Conservation (phyloP, 92 coral and sea anemone species). For the Phymanthus crucifer region DNA sequence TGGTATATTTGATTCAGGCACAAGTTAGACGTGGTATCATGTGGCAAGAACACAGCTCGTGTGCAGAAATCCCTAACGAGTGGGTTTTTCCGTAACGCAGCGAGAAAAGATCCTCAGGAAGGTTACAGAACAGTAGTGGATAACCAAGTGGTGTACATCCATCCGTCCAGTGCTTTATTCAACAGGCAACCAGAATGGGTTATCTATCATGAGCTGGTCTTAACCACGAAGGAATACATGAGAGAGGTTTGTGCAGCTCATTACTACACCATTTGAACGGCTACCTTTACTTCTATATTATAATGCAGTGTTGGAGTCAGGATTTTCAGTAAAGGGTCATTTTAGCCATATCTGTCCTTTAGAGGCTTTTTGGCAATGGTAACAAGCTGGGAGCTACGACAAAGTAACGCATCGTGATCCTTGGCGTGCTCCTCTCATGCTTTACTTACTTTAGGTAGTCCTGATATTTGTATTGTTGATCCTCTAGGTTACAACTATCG, state of each 20-base stretch:
- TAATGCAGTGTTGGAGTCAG: too few species aligned
- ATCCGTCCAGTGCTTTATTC: slow-evolving; percentile 96
- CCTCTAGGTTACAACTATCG: slow-evolving; percentile 75
- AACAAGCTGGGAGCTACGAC: too few species aligned
- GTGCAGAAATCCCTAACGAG: slow-evolving; percentile 96
- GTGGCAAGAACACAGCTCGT: slow-evolving; percentile 92
- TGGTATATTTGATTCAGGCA: slow-evolving; percentile 54
- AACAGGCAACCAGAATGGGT: slow-evolving; percentile 99
- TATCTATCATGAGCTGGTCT: slow-evolving; percentile 92
- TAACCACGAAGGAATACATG: slow-evolving; percentile 98
- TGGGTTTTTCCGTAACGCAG: slow-evolving; percentile 98
- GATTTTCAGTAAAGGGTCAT: too few species aligned
- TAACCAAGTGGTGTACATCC: slow-evolving; percentile 95
- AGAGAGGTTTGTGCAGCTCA: slow-evolving; percentile 56
- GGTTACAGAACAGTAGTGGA: slow-evolving; percentile 98
- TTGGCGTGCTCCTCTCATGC: too few species aligned
- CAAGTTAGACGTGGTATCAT: slow-evolving; percentile 97
- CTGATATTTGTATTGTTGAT: neutral
- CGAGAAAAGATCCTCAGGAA: slow-evolving; percentile 98
- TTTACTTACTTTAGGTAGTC: too few species aligned
- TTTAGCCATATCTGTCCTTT: too few species aligned
- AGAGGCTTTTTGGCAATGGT: too few species aligned
- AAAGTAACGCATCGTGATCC: too few species aligned
- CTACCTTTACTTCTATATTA: too few species aligned
- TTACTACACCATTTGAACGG: neutral